phyloP scores from a whole-genome alignment of 2,888 invertebrate species.

The Acrocera orbiculus region DNA sequence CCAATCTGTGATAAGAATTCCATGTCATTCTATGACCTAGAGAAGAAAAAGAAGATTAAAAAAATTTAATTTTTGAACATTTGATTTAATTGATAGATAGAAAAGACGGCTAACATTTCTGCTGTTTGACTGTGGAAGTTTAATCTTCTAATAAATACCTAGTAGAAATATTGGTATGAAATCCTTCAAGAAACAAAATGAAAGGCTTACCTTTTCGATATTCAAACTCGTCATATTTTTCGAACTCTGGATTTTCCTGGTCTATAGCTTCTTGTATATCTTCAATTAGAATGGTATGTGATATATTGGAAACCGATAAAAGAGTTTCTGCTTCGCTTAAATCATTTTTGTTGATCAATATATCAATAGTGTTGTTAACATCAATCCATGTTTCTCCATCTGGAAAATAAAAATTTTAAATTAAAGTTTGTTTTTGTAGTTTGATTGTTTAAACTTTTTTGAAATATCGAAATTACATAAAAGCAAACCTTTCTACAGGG shows the following conservation, averaged over 20 bases:
- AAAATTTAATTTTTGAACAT: conserved; percentile 2
- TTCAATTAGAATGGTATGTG: conserved; percentile 53
- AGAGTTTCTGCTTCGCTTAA: conserved; percentile 43
- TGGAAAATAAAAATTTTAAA: conserved; percentile 10
- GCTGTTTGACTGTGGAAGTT: background rate
- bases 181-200: no score
- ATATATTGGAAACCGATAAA: conserved; percentile 43
- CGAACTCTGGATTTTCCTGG: conserved; percentile 56
- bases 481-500: no score
- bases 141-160: no score
- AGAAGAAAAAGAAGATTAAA: conserved; percentile 1
- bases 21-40: conserved; percentile 47
- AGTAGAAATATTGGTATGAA: no score
- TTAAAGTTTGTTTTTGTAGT: no score
- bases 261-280: conserved; percentile 64
- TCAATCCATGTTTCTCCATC: conserved; percentile 30
- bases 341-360: conserved; percentile 50
- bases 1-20: conserved; percentile 55
- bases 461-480: no score
- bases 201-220: conserved; percentile 51
- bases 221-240: conserved; percentile 47
- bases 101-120: no score
- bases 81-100: no score
- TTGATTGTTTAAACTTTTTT: no score
- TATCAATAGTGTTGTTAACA: conserved; percentile 38